Percentiles rank a stretch among this genome's conserved stretches.
Conservation (phyloP, 2,888 invertebrate species). For the Cheilosia grossa region DNA sequence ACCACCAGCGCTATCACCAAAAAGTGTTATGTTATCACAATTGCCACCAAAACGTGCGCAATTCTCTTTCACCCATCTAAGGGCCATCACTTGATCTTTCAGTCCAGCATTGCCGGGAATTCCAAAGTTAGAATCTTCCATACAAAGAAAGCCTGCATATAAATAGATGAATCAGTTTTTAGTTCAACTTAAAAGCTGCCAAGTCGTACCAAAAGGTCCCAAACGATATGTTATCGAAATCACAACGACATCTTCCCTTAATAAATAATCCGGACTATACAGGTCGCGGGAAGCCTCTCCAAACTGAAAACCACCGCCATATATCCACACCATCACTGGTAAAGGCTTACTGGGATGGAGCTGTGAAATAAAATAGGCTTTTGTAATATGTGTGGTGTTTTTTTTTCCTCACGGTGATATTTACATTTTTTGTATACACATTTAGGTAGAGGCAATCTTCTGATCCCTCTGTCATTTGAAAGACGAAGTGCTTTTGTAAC, state of each 20-base stretch:
- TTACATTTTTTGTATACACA: slow-evolving; percentile 83
- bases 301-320: slow-evolving; percentile 84
- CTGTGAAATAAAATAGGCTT: slow-evolving; percentile 70
- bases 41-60: slow-evolving; percentile 84
- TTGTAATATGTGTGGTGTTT: background rate
- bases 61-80: slow-evolving; percentile 85
- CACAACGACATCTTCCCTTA: slow-evolving; percentile 84
- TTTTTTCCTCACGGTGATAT: slow-evolving; percentile 40
- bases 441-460: slow-evolving; percentile 85
- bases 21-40: slow-evolving; percentile 84
- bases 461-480: slow-evolving; percentile 83
- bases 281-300: slow-evolving; percentile 83
- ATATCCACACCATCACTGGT: slow-evolving; percentile 84
- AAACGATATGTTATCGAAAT: slow-evolving; percentile 84
- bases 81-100: slow-evolving; percentile 84
- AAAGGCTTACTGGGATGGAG: slow-evolving; percentile 79
- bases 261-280: slow-evolving; percentile 84
- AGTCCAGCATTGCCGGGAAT: slow-evolving; percentile 85
- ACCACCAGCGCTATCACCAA: slow-evolving; percentile 85
- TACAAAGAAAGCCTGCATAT: slow-evolving; percentile 83
- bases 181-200: background rate
- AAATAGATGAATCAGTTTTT: background rate
- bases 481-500: slow-evolving; percentile 81
- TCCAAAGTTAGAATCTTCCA: slow-evolving; percentile 83
- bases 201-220: slow-evolving; percentile 82